phyloP scores from a whole-genome alignment of 2,113 vertebrate species.

The Camarhynchus parvulus region DNA sequence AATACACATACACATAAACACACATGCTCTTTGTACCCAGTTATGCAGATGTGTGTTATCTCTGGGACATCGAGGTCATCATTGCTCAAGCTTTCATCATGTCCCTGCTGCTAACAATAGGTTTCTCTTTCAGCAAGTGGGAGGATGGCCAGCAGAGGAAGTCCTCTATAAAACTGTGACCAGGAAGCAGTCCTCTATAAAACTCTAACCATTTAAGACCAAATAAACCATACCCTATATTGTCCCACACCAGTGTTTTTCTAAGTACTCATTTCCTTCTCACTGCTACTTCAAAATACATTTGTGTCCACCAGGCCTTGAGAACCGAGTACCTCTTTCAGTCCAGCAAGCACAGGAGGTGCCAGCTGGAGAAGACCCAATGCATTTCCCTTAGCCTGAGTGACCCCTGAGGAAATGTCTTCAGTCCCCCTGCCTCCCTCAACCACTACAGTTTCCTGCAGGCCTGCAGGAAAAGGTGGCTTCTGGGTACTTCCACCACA shows the following conservation, averaged over 20 bases:
- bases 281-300: background rate
- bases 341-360: background rate
- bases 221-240: background rate
- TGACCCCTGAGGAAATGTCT: background rate
- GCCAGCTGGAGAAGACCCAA: fast-evolving
- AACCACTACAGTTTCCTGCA: background rate
- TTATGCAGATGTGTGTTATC: background rate
- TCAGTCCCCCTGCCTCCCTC: background rate
- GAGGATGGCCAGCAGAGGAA: background rate
- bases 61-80: background rate
- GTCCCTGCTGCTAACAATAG: background rate
- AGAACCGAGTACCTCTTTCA: background rate
- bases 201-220: background rate
- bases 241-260: background rate
- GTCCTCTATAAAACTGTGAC: background rate
- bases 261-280: background rate
- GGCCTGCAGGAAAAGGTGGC: background rate
- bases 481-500: background rate
- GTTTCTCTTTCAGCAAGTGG: background rate
- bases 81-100: background rate
- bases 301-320: background rate
- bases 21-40: background rate
- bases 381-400: fast-evolving
- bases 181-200: background rate
- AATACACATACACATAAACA: background rate